Evolutionary conservation across 2,797 vertebrate genomes (phyloP).

Genomic region (Tympanoctomys barrerae): DNA sequence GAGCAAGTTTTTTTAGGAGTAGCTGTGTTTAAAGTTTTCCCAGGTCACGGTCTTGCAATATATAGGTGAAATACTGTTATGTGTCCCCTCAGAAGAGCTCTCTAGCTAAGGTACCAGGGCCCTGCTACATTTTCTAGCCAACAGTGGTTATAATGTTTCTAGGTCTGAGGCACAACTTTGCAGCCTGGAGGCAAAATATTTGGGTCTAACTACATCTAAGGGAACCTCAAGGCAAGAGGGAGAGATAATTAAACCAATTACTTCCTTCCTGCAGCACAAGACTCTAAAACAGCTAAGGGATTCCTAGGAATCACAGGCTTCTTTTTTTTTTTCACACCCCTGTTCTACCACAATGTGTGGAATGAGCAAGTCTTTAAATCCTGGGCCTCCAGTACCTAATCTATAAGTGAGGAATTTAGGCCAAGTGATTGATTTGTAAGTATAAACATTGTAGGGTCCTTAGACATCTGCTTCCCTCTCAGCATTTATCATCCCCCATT

Average conservation of each 20-base stretch:
- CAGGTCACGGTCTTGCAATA: neutral
- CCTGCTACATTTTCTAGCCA: neutral
- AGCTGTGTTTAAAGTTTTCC: neutral
- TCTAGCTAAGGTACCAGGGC: neutral
- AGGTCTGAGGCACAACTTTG: neutral
- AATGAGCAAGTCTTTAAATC: neutral
- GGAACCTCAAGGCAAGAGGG: neutral
- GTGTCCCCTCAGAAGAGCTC: neutral
- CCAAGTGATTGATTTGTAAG: neutral
- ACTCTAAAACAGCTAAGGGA: neutral
- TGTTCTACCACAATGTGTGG: neutral
- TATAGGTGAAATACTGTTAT: neutral
- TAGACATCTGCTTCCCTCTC: neutral
- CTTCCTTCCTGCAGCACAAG: neutral
- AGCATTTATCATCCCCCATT: neutral
- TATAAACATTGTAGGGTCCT: neutral
- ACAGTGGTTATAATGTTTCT: neutral
- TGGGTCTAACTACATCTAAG: neutral
- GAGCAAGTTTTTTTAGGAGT: neutral
- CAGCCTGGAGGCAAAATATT: neutral
- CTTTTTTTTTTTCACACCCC: neutral
- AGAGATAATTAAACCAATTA: neutral
- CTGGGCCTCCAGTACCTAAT: neutral
- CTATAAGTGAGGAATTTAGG: neutral
- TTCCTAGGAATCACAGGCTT: neutral